phyloP scores from a whole-genome alignment of 2,797 vertebrate species.

The Adelosebastes latens region DNA sequence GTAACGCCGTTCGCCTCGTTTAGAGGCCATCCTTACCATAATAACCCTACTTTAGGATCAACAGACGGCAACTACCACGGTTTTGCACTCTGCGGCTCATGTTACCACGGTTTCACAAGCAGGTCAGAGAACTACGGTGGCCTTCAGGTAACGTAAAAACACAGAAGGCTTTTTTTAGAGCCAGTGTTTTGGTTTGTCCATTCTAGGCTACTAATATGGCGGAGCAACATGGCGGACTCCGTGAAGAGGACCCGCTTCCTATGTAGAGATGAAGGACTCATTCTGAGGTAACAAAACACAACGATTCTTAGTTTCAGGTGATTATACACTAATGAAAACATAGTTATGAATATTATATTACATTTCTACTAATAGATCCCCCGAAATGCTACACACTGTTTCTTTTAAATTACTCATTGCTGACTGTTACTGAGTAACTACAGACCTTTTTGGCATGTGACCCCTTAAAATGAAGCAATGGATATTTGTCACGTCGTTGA shows the following conservation, averaged over 20 bases:
- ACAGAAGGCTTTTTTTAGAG: too few species aligned
- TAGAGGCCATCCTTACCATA: background rate
- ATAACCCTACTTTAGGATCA: background rate
- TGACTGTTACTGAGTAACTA: background rate
- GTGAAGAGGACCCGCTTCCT: too few species aligned
- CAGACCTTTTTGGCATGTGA: background rate
- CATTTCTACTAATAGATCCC: too few species aligned
- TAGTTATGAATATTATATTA: accelerated
- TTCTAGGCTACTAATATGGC: background rate
- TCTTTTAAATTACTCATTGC: background rate
- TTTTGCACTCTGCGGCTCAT: background rate
- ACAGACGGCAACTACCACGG: background rate
- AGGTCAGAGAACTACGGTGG: background rate
- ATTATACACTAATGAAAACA: too few species aligned
- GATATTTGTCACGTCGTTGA: background rate
- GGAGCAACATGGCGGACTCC: accelerated
- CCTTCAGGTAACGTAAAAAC: background rate
- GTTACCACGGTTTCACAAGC: accelerated
- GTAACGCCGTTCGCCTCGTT: too few species aligned
- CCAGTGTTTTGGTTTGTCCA: accelerated
- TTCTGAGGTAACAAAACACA: too few species aligned
- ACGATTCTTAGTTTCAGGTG: too few species aligned
- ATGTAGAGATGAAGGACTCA: too few species aligned
- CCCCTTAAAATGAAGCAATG: background rate
- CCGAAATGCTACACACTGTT: too few species aligned